phyloP scores from a whole-genome alignment of 2,797 vertebrate species.

The Leptodactylus fallax region DNA sequence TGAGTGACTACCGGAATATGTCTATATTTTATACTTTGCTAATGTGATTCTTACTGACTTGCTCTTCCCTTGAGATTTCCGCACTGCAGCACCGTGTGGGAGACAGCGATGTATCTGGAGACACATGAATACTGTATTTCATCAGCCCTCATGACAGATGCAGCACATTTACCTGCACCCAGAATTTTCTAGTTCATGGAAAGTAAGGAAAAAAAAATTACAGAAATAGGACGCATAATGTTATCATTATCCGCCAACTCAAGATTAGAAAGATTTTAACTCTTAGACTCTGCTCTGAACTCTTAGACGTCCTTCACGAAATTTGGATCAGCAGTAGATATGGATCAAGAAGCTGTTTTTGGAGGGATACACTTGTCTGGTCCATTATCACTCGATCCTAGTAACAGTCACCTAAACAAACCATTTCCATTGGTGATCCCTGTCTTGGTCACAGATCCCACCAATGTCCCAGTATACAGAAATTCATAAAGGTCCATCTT shows the following conservation, averaged over 20 bases:
- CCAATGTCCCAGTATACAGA: background rate
- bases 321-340: no score
- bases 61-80: constrained; percentile 27
- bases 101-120: constrained; percentile 32
- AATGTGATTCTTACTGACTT: constrained; percentile 7
- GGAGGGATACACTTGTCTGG: no score
- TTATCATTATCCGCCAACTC: no score
- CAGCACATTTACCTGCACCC: constrained; percentile 41
- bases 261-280: no score
- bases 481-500: background rate
- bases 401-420: background rate
- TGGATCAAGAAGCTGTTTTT: no score
- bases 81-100: constrained; percentile 55
- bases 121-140: constrained; percentile 24
- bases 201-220: background rate
- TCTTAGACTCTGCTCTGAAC: background rate
- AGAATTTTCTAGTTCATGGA: no score
- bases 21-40: background rate
- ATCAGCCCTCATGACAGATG: constrained; percentile 42
- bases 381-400: no score
- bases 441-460: background rate
- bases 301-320: no score
- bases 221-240: background rate
- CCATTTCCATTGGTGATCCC: background rate
- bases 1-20: background rate